Evolutionary conservation across 2,888 invertebrate genomes (phyloP), one percentile per base, ranked within the genome.

Genomic region (Odontothrips loti): DNA sequence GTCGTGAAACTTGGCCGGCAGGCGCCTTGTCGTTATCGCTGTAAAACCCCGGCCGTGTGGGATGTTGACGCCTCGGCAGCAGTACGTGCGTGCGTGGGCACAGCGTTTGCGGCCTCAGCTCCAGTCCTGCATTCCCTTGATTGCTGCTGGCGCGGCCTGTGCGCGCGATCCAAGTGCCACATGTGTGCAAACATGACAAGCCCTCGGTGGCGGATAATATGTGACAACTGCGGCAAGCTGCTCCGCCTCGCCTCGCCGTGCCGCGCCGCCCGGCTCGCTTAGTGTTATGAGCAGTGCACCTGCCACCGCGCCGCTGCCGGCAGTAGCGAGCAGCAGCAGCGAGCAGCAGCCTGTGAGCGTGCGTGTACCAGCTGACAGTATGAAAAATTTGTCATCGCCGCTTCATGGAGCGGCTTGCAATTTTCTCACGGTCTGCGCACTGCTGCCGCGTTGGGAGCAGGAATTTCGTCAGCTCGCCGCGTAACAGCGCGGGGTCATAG

Each of bases 141-240:
- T 75, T 75, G 68, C 68, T 8, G 34, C 68, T 11, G 68, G 23
- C 23, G 68, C 68, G 23, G 68, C 68, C 23, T 27, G 8, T 10
- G 23, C 8, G 27, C 68, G 23, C 27, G 68, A 23, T 27, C 68
- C 0, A 11, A 27, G 68, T 75, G 68, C 68, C 68, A 75, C 68
- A 75, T 75, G 68, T 75, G 68, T 27, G 68, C 68, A 27, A 75
- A 75, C 68, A 75, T 27, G 68, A 75, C 68, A 75, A 27, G 68
- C 68, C 23, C 68, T 75, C 68, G 23, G 68, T 27, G 68, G 11
- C 68, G 68, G 68, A 75, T 75, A 75, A 75, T 75, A 75, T 75
- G 68, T 75, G 68, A 75, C 68, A 75, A 75, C 68, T 75, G 68
- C 68, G 68, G 68, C 68, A 27, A 75, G 68, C 68, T 12, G 23